Percentiles rank a stretch among this genome's conserved stretches.
These are phyloP conservation scores for Drosophila macrospina DNA, from an alignment of 2,888 invertebrate genomes.

Conservation along the genomic window DNA sequence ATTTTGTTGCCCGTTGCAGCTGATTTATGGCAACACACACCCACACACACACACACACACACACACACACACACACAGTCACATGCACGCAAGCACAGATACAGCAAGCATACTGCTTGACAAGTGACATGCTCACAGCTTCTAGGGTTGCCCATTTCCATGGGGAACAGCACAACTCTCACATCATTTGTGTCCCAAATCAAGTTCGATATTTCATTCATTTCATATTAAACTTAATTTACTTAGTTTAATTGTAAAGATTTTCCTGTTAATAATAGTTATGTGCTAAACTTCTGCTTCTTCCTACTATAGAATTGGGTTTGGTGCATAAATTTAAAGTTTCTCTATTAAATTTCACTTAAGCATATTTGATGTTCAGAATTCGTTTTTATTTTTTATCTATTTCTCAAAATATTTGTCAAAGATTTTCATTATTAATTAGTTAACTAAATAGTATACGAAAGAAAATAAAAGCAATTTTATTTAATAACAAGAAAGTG, in stretches of 20 bases:
- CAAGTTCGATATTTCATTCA: slow-evolving; percentile 19
- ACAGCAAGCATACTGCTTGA: slow-evolving; percentile 11
- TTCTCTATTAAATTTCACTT: too few relatives aligned
- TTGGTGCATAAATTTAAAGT: too few relatives aligned
- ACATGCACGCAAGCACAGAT: too few relatives aligned
- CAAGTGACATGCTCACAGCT: slow-evolving; percentile 39
- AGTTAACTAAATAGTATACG: too few relatives aligned
- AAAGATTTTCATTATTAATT: too few relatives aligned
- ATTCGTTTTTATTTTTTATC: too few relatives aligned
- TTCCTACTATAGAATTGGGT: too few relatives aligned
- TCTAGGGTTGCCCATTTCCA: slow-evolving; percentile 13
- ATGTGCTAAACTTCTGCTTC: not conserved
- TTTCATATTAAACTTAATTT: slow-evolving; percentile 10
- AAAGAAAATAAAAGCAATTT: too few relatives aligned
- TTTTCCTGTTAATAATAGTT: not conserved
- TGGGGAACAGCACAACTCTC: slow-evolving; percentile 16
- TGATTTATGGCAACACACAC: slow-evolving; percentile 63
- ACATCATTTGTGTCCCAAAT: slow-evolving; percentile 4
- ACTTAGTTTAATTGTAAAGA: slow-evolving; percentile 11
- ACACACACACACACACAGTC: slow-evolving; percentile 10
- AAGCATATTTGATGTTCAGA: too few relatives aligned
- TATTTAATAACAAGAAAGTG: too few relatives aligned
- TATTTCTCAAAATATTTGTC: too few relatives aligned
- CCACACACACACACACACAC: slow-evolving; percentile 27
- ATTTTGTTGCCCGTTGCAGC: slow-evolving; percentile 56